A percentile compares a stretch with the other conserved stretches of the same genome.
These are phyloP conservation scores for Mugil cephalus DNA, from an alignment of 2,113 vertebrate species.

Conservation along the genomic window DNA sequence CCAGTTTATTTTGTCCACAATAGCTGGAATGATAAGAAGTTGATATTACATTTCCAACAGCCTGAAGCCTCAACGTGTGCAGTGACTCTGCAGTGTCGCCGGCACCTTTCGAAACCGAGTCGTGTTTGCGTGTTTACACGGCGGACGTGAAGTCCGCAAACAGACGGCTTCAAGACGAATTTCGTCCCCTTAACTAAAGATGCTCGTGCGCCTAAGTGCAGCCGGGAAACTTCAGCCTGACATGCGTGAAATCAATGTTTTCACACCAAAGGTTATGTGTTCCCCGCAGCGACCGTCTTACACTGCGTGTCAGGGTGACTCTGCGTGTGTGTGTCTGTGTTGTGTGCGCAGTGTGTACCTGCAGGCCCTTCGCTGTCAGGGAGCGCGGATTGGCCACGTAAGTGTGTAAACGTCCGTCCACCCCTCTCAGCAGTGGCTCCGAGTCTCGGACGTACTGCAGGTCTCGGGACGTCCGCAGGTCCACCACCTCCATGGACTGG, in stretches of 20 bases:
- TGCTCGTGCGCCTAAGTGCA: constrained; percentile 44
- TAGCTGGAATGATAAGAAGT: too few species aligned
- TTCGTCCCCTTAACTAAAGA: constrained; percentile 47
- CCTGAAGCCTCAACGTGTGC: constrained; percentile 37
- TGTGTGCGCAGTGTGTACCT: constrained; percentile 81
- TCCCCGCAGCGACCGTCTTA: constrained; percentile 51
- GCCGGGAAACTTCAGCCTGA: constrained; percentile 52
- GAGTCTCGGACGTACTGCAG: constrained; percentile 95
- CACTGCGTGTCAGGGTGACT: constrained; percentile 22
- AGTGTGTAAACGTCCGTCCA: constrained; percentile 92
- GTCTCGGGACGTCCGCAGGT: constrained; percentile 94
- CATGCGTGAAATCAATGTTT: constrained; percentile 77
- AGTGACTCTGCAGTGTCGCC: constrained; percentile 38
- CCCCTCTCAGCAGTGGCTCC: constrained; percentile 91
- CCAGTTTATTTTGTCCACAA: too few species aligned
- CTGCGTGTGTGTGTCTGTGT: constrained; percentile 20
- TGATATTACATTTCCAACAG: constrained; percentile 20
- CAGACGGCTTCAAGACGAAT: constrained; percentile 55
- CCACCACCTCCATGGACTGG: constrained; percentile 94
- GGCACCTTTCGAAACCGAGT: constrained; percentile 23
- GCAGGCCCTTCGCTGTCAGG: constrained; percentile 86
- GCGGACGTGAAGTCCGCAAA: constrained; percentile 34
- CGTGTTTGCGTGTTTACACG: constrained; percentile 24
- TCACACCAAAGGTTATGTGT: constrained; percentile 70
- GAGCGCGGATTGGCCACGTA: constrained; percentile 88